Evolutionary conservation across 2,113 vertebrate genomes (phyloP), one percentile per base, ranked within the genome.

Genomic region (Mohoua ochrocephala): DNA sequence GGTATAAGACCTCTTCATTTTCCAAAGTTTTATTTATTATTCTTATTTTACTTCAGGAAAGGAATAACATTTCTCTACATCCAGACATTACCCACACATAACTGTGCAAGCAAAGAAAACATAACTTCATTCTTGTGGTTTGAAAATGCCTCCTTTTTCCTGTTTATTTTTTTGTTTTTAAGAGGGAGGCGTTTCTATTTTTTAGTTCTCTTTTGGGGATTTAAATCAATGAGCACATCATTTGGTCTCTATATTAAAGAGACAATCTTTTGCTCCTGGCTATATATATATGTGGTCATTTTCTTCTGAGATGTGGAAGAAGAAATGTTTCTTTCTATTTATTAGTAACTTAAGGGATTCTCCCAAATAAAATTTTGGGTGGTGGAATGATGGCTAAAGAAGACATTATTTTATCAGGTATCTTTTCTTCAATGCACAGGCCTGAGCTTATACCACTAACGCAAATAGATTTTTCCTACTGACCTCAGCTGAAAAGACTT

Each of bases 101-200:
- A 79, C 84, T 92, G 71, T 81, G 85, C 37, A 41, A 84, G 76
- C 61, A 93, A 76, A 87, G 79, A 92, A 84, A 92, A 74, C 76
- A 95, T 26, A 91, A 61, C 77, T 95, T 93, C 77, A 79, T 93
- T 95, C 73, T 94, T 71, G 77, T 87, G 91, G 91, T 89, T 93
- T 94, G 89, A 91, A 95, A 94, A 84, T 60, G 30, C 59, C 89
- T 91, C 73, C 61, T 77, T 94, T 91, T 84, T 47, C 50, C 63
- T 89, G 86, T 65, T 86, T 71, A 5, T 70, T 87, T 69, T 33
- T 82, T 89, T 87, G 35, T 77, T 91, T 96, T 81, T 78, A 49
- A 57, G 68, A 37, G 22, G 76, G 59, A 49, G 26, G 53, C 0
- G 0, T 79, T 92, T 56, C 69, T 64, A 28, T 30, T 75, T 96